phyloP scores from a whole-genome alignment of 2,113 vertebrate genomes.

The Zosterops japonicus region DNA sequence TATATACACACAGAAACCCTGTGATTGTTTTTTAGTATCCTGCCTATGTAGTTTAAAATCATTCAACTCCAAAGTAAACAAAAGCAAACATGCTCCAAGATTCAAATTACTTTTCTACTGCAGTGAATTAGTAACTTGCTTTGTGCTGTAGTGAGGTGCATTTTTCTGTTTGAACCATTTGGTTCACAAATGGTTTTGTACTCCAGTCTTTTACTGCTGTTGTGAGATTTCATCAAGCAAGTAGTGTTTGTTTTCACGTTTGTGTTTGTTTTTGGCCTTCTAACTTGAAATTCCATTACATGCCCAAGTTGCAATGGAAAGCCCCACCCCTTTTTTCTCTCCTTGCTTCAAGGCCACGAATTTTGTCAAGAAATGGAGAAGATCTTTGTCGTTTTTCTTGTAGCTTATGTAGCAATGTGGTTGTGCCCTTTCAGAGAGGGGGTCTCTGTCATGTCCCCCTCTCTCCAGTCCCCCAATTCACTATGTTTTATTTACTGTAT shows the following conservation, averaged over 20 bases:
- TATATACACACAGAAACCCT: not conserved
- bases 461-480: accelerated
- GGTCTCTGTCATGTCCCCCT: accelerated
- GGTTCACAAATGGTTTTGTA: not conserved
- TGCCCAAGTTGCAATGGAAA: not conserved
- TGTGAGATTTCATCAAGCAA: not conserved
- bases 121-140: conserved; percentile 13
- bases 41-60: not conserved
- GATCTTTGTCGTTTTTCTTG: not conserved
- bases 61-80: not conserved
- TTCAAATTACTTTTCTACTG: not conserved
- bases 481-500: not conserved
- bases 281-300: not conserved
- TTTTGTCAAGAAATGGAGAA: not conserved
- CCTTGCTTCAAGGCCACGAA: not conserved
- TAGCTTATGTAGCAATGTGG: not conserved
- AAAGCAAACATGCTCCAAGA: not conserved
- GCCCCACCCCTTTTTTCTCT: not conserved
- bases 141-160: not conserved
- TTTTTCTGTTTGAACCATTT: not conserved
- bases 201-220: not conserved
- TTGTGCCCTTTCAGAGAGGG: not conserved
- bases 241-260: not conserved
- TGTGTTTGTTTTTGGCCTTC: not conserved
- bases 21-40: not conserved